These are phyloP conservation scores for Aleiodes leptofemur DNA, from an alignment of 2,888 invertebrate genomes.

Conservation along the genomic window DNA sequence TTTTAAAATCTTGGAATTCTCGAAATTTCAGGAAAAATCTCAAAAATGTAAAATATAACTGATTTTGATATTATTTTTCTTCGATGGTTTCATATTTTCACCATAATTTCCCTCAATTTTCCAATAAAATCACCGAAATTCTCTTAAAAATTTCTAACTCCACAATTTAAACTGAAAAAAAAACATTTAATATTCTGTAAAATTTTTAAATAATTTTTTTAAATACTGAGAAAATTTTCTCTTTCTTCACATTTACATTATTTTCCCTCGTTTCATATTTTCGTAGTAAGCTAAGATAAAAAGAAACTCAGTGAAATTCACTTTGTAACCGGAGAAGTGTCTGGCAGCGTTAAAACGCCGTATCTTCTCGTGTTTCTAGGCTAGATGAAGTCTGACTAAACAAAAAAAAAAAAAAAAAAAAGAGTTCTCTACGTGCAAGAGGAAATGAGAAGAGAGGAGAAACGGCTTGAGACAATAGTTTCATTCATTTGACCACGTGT, in stretches of 20 bases:
- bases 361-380: conserved; percentile 32
- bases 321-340: conserved; percentile 29
- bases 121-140: too few species aligned
- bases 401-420: background rate
- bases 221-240: background rate
- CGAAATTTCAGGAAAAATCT: too few species aligned
- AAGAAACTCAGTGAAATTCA: conserved; percentile 14
- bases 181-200: too few species aligned
- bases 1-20: too few species aligned
- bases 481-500: conserved; percentile 5
- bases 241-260: too few species aligned
- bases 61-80: too few species aligned
- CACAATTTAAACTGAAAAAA: too few species aligned
- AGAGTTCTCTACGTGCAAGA: background rate
- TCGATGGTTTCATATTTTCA: too few species aligned
- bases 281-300: background rate
- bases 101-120: too few species aligned
- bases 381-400: conserved; percentile 9
- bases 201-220: background rate
- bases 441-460: background rate
- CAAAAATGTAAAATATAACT: too few species aligned
- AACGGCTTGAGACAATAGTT: conserved; percentile 1
- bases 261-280: background rate
- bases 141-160: too few species aligned
- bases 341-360: conserved; percentile 6